Evolutionary conservation across 2,888 invertebrate genomes (phyloP).

Genomic region (Belgica antarctica): DNA sequence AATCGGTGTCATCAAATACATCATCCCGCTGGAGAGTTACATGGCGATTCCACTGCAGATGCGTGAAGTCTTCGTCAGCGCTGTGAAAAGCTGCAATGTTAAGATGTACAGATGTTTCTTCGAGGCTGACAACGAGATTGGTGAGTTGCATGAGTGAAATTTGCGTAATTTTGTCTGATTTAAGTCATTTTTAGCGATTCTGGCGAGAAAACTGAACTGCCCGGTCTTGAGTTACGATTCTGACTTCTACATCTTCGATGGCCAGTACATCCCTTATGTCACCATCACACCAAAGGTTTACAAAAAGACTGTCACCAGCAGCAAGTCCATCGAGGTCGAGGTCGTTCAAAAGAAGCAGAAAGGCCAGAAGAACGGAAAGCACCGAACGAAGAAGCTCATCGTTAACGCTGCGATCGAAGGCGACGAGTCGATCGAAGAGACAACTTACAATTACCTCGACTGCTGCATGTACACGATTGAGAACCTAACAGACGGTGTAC

Average conservation of each 20-base stretch:
- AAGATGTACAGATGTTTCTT: constrained; percentile 72
- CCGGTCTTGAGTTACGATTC: constrained; percentile 91
- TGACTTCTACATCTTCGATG: constrained; percentile 88
- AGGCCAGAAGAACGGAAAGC: constrained; percentile 46
- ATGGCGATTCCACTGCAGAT: constrained; percentile 74
- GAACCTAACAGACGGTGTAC: constrained; percentile 63
- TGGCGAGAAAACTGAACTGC: constrained; percentile 74
- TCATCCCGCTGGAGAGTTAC: constrained; percentile 60
- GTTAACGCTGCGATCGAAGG: constrained; percentile 4
- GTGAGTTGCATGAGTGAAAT: not conserved
- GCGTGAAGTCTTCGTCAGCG: constrained; percentile 71
- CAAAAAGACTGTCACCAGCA: constrained; percentile 47
- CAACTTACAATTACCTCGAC: constrained; percentile 51
- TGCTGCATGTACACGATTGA: constrained; percentile 74
- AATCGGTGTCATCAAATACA: constrained; percentile 59
- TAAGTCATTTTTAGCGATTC: constrained; percentile 59
- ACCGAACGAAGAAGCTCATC: constrained; percentile 45
- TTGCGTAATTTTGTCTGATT: not conserved
- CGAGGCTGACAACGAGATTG: constrained; percentile 89
- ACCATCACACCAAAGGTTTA: constrained; percentile 60
- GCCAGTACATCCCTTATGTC: constrained; percentile 75
- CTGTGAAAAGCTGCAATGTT: constrained; percentile 64
- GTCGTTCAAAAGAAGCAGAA: constrained; percentile 46
- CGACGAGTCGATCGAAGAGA: constrained; percentile 9
- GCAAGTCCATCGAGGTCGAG: constrained; percentile 27